Base-by-base conservation (phyloP, 2,797 vertebrate species). In the Pangasius krempfi region DNA sequence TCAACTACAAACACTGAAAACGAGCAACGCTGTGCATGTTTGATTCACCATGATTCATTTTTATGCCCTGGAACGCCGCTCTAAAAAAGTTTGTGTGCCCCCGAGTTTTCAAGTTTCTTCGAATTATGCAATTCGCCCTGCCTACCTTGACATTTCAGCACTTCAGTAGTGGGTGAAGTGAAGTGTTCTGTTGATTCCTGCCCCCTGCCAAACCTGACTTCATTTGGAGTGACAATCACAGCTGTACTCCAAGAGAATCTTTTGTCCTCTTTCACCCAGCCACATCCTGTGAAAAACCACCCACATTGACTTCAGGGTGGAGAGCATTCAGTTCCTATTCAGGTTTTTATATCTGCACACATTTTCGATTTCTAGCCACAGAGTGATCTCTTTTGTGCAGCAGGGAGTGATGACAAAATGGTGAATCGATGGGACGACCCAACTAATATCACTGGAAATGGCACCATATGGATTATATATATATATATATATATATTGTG, bases 161-260 rank as follows among this genome's bases (percentile, higher is more conserved):
- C 25, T 75, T 62, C 47, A 22, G 70, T 25, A 60, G 52, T 60
- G 25, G 14, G 70, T 78, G 56, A 78, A 73, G 14, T 68, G 27
- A 84, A 68, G 33, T 84, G 82, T 52, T 50, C 70, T 62, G 85
- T 50, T 60, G 85, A 50, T 47, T 62, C 56, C 54, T 62, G 56
- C 52, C 72, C 85, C 68, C 72, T 54, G 72, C 85, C 85, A 86
- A 86, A 86, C 54, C 85, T 60, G 85, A 86, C 70, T 86, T 75
- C 33, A 76, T 76, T 30, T 60, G 54, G 85, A 86, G 54, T 75
- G 85, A 86, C 85, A 86, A 75, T 86, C 54, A 40, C 1, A 9
- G 33, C 20, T 6, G 54, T 62, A 62, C 52, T 62, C 85, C 27
- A 22, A 72, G 22, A 47, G 54, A 75, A 62, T 60, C 52, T 85